Evolutionary conservation across 2,797 vertebrate genomes (phyloP).

Genomic region (Poeciliopsis infans): DNA sequence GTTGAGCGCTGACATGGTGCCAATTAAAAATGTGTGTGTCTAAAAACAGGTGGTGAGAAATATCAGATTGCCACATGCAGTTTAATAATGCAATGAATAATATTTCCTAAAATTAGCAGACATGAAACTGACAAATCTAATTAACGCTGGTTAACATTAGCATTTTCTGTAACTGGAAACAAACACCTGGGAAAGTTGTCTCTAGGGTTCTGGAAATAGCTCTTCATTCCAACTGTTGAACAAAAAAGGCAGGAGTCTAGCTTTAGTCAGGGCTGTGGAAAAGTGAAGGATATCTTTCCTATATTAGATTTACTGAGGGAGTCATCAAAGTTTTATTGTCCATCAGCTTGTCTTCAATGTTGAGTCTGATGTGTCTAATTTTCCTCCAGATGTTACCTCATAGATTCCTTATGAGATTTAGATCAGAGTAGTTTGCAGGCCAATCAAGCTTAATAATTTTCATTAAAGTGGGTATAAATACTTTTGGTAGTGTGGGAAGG

Average conservation of each 20-base stretch:
- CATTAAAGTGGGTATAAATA: background rate
- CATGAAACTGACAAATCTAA: background rate
- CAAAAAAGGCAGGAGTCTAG: background rate
- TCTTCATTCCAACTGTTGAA: background rate
- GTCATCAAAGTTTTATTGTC: background rate
- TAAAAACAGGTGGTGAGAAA: background rate
- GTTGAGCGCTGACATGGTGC: background rate
- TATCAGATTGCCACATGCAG: background rate
- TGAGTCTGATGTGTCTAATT: background rate
- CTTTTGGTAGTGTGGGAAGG: background rate
- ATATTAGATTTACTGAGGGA: background rate
- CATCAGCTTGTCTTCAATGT: background rate
- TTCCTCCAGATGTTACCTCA: background rate
- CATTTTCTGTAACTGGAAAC: background rate
- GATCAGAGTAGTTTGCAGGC: background rate
- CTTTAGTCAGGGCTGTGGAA: background rate
- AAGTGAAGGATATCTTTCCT: background rate
- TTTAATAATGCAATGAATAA: background rate
- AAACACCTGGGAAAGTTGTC: background rate
- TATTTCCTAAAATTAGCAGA: background rate
- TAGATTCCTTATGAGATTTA: background rate
- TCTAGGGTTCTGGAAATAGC: background rate
- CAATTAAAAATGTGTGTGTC: background rate
- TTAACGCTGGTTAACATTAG: background rate
- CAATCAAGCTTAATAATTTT: background rate